These are phyloP conservation scores for Chionoecetes opilio DNA, from an alignment of 1,140 invertebrate genomes.

Conservation along the genomic window DNA sequence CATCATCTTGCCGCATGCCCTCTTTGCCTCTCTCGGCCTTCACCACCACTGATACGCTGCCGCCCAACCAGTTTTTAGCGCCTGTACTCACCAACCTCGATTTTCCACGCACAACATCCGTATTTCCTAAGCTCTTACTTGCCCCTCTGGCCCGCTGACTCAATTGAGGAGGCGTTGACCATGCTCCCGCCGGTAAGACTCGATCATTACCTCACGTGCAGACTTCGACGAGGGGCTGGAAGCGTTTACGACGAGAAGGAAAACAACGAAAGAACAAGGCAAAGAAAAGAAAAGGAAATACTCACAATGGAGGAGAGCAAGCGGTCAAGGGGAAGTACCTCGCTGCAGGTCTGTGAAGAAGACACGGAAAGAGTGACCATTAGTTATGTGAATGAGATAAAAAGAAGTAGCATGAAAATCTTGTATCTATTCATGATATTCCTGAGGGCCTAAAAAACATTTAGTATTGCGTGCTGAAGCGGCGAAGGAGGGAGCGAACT, in stretches of 20 bases:
- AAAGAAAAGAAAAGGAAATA: too few relatives aligned
- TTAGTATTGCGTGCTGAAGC: too few relatives aligned
- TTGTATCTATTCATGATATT: too few relatives aligned
- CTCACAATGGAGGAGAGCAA: too few relatives aligned
- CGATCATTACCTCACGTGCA: background rate
- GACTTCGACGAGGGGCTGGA: background rate
- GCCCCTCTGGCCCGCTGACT: background rate
- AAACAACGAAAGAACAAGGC: too few relatives aligned
- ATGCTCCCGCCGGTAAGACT: background rate
- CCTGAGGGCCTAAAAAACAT: too few relatives aligned
- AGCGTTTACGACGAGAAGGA: background rate
- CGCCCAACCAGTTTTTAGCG: background rate
- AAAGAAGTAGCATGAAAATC: too few relatives aligned
- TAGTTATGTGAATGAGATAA: too few relatives aligned
- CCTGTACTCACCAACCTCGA: slow-evolving; percentile 5
- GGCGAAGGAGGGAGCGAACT: too few relatives aligned
- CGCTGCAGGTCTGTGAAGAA: too few relatives aligned
- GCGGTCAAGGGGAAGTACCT: too few relatives aligned
- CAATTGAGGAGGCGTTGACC: background rate
- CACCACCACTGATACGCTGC: background rate
- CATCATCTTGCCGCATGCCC: background rate
- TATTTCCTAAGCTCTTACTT: background rate
- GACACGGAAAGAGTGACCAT: too few relatives aligned
- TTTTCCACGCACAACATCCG: background rate
- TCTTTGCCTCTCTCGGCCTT: background rate